phyloP scores from a whole-genome alignment of 2,888 invertebrate genomes.

The Saturnia japonica region DNA sequence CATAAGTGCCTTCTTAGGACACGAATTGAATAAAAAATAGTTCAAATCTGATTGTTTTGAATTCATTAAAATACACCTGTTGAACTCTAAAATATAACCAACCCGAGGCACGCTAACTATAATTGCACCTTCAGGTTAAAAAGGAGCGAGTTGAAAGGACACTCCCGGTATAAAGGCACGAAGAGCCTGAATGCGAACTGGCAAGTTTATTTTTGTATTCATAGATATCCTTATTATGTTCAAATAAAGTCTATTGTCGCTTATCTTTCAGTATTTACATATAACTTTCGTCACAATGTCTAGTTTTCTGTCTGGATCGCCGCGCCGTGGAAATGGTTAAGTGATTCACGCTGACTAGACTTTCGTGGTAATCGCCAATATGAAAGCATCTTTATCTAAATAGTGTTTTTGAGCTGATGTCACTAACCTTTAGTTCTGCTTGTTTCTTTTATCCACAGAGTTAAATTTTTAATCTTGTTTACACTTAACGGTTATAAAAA shows the following conservation, averaged over 20 bases:
- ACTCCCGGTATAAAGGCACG: conserved; percentile 61
- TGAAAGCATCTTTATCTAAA: conserved; percentile 17
- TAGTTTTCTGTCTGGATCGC: conserved; percentile 66
- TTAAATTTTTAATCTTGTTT: not conserved
- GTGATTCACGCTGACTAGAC: conserved; percentile 44
- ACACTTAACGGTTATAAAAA: not conserved
- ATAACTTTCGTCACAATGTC: conserved; percentile 47
- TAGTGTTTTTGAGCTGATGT: not conserved
- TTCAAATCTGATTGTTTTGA: too few relatives aligned
- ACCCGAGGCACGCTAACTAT: conserved; percentile 69
- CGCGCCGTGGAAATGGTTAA: conserved; percentile 62
- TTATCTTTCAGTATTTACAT: conserved; percentile 7
- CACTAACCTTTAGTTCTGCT: not conserved
- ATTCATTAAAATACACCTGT: not conserved
- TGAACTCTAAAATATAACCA: conserved; percentile 61
- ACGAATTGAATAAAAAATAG: too few relatives aligned
- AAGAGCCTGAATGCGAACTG: conserved; percentile 51
- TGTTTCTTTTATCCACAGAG: not conserved
- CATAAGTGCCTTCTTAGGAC: too few relatives aligned
- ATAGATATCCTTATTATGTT: conserved; percentile 32
- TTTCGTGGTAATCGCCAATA: conserved; percentile 16
- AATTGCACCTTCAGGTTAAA: conserved; percentile 75
- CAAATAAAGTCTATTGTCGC: conserved; percentile 25
- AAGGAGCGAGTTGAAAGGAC: conserved; percentile 71
- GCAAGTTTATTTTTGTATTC: conserved; percentile 33